Evolutionary conservation across 2,888 invertebrate genomes (phyloP).

Genomic region (Steinernema scapterisci): DNA sequence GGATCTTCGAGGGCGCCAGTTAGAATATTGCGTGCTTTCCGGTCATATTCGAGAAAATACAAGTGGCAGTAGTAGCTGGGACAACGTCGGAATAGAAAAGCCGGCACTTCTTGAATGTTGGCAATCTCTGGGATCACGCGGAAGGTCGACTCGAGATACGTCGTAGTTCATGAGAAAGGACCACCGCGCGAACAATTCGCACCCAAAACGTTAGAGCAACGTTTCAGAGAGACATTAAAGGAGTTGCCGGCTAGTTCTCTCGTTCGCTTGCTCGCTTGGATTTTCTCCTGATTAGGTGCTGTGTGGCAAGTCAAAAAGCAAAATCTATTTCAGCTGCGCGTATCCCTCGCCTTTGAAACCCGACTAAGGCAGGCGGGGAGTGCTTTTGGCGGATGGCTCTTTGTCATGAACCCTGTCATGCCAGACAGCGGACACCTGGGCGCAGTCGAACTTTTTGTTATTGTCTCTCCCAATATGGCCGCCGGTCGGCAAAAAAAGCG

Average conservation of each 20-base stretch:
- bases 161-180: conserved; percentile 12
- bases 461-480: neutral
- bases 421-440: neutral
- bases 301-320: conserved; percentile 26
- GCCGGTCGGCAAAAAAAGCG: neutral
- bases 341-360: conserved; percentile 17
- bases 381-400: neutral
- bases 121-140: neutral
- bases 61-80: neutral
- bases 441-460: neutral
- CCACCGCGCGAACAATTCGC: conserved; percentile 27
- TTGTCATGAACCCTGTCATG: neutral
- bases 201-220: conserved; percentile 17
- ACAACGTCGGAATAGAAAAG: neutral
- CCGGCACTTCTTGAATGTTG: neutral
- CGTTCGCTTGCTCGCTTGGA: conserved; percentile 21
- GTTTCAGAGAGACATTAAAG: conserved; percentile 26
- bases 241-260: conserved; percentile 27
- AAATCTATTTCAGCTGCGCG: conserved; percentile 31
- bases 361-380: conserved; percentile 15
- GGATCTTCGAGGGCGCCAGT: neutral
- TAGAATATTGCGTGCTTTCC: neutral
- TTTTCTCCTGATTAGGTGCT: conserved; percentile 32
- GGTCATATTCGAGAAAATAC: neutral
- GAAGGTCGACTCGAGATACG: neutral